Evolutionary conservation across 1,140 invertebrate genomes (phyloP), one percentile per base, ranked within the genome.

Genomic region (Drosophila serrata): DNA sequence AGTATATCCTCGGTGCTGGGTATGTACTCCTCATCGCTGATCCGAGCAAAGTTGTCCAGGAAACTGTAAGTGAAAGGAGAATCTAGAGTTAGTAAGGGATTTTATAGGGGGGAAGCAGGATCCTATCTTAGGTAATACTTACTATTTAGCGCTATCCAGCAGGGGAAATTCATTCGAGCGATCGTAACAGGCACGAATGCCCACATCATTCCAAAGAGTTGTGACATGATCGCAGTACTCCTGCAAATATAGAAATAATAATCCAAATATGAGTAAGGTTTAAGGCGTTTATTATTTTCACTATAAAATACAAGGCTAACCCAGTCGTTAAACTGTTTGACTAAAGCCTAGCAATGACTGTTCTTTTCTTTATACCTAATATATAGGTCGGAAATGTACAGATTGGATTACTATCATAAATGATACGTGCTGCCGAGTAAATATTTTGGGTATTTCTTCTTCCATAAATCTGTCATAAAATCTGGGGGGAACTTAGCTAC

Each of bases 111-210:
- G 60, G 49, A 33, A 13, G 43, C 56, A 29, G 9, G 46, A 12
- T 42, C n/a, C 17, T 17, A 4, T 45, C 3, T 49, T 13, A n/a
- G 3, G 15, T 35, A 12, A 63, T 43, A 65, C 94, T 94, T 93
- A 95, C 95, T 97, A 97, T 95, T 96, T 95, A 12, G 97, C 96
- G 81, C 96, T 96, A 85, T 97, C 97, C 61, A 97, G 95, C 17
- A 97, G 92, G 86, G 96, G 96, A 81, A 96, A 97, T 93, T 97
- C 96, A 86, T 96, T 96, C 1, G 96, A 96, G 82, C 96, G 93
- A 75, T 93, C 93, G 75, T 95, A 97, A 74, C 95, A 95, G 75
- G 95, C 94, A 82, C 95, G 94, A 2, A 97, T 95, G 1, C 96
- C 96, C 31, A 92, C 92, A 91, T 96, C 95, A 12, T 92, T 92